Conservation (phyloP, 2,113 vertebrate genomes). For the Formicarius rufipectus region DNA sequence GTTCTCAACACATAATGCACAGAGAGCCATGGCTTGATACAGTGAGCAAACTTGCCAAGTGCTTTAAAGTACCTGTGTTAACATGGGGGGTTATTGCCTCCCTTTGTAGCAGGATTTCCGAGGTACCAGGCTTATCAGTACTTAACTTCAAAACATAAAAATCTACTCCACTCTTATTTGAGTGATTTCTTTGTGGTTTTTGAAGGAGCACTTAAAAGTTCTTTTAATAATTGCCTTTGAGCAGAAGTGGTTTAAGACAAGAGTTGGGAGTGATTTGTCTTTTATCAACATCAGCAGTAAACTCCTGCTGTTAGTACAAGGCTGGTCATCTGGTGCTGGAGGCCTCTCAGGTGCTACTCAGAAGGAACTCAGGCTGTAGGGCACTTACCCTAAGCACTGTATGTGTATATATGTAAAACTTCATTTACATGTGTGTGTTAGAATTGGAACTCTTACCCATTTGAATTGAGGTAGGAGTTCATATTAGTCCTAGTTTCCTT, state of each 20-base stretch:
- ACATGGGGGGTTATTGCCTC: conserved; percentile 35
- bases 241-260: conserved; percentile 44
- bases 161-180: conserved; percentile 48
- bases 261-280: conserved; percentile 3
- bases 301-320: not conserved
- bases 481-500: not conserved
- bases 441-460: not conserved
- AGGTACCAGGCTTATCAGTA: conserved; percentile 58
- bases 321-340: not conserved
- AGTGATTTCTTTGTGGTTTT: conserved; percentile 71
- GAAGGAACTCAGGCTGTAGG: not conserved
- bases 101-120: conserved; percentile 51
- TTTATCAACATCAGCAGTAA: not conserved
- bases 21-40: not conserved
- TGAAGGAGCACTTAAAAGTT: conserved; percentile 68
- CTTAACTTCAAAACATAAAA: conserved; percentile 67
- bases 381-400: not conserved
- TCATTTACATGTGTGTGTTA: not conserved
- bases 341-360: not conserved
- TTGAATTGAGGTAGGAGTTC: not conserved
- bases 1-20: not conserved
- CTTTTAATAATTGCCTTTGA: conserved; percentile 2
- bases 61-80: conserved; percentile 52
- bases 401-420: not conserved
- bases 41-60: not conserved